Conservation (phyloP, 2,888 invertebrate species). For the Hyposoter didymator region DNA sequence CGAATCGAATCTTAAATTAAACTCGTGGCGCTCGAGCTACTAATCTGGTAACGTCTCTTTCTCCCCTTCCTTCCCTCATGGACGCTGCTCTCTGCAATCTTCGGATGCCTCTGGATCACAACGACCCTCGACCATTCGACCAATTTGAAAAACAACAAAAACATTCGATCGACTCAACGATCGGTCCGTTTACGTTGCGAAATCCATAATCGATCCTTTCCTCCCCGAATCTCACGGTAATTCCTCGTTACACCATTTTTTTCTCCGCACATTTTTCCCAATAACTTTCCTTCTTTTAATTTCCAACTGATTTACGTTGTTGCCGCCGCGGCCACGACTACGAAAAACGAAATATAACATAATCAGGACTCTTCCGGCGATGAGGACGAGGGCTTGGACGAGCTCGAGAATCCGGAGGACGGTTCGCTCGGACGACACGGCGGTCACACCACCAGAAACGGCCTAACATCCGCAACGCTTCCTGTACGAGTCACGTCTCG, state of each 20-base stretch:
- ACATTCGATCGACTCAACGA: neutral
- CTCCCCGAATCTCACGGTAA: constrained; percentile 42
- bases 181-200: constrained; percentile 37
- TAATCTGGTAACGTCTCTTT: constrained; percentile 77
- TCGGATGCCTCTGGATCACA: constrained; percentile 57
- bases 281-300: constrained; percentile 1
- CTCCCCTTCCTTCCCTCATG: constrained; percentile 73
- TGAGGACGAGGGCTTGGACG: constrained; percentile 82
- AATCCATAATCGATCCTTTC: constrained; percentile 31
- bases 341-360: constrained; percentile 40
- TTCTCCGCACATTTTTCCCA: neutral
- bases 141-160: neutral
- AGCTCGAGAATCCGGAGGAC: constrained; percentile 82
- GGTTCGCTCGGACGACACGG: constrained; percentile 79
- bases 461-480: constrained; percentile 82
- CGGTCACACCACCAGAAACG: constrained; percentile 80
- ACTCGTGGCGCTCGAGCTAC: constrained; percentile 68
- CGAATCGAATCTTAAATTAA: constrained; percentile 64
- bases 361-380: constrained; percentile 81
- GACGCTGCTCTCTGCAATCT: constrained; percentile 74
- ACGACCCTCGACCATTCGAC: constrained; percentile 50
- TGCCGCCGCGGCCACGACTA: neutral
- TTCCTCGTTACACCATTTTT: constrained; percentile 14
- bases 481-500: constrained; percentile 83
- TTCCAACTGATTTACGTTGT: neutral